Evolutionary conservation across 2,113 vertebrate species (phyloP), one percentile per base, ranked within the genome.

Genomic region (Dipodomys spectabilis): DNA sequence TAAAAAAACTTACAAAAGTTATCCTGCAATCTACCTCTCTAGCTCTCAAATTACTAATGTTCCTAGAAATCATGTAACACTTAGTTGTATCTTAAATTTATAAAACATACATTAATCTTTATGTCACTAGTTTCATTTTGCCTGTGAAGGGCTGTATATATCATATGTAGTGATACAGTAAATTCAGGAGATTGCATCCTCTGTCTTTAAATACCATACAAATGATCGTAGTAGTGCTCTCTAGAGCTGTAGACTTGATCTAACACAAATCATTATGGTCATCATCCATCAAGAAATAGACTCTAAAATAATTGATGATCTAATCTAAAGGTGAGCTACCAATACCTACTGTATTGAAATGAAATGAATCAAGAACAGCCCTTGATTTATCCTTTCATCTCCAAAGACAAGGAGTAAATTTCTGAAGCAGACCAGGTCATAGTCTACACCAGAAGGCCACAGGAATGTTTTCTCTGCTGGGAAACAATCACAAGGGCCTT

Each of bases 1-100:
- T 75, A 84, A 27, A 82, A 90, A 83, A 25, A 23, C 57, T 93
- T 72, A 68, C 0, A 86, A 27, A 85, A 79, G 78, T 71, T 68
- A 82, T 57, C 39, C 32, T 25, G 35, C 27, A 53, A 22, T 10
- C 39, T 92, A 71, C 35, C 73, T 32, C 22, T 75, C n/a, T 92
- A 71, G 49, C 73, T 32, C 22, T 75, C n/a, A 75, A 53, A 45
- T 83, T 88, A 68, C 27, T 65, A n/a, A 22, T 75, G 2, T 73
- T 79, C 35, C 19, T 64, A 92, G 8, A 90, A 75, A 62, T 90
- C 12, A 57, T 28, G 71, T 86, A 7, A 90, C 86, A 83, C 87
- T 82, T 75, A 78, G 69, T 74, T 6, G 23, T 53, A 30, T 90
- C 23, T 30, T 69, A 74, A 83, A 22, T 18, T 67, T 65, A 60